A percentile compares a stretch with the other conserved stretches of the same genome.
Evolutionary conservation across 2,113 vertebrate genomes (phyloP).

Genomic region (Kryptolebias marmoratus): DNA sequence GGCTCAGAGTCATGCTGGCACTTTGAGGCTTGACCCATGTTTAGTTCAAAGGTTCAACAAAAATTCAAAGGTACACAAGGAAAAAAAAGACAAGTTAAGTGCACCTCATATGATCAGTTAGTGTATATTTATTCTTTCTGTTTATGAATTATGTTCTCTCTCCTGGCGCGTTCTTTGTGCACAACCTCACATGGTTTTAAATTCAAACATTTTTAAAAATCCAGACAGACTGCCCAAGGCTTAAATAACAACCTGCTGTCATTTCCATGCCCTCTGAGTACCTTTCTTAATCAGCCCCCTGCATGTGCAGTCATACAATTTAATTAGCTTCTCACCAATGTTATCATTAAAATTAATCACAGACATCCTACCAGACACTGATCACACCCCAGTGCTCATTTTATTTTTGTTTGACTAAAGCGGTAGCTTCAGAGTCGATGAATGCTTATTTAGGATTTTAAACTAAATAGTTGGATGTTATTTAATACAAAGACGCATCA

Average conservation of each 20-base stretch:
- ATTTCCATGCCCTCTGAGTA: slow-evolving; percentile 46
- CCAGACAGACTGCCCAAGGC: slow-evolving; percentile 34
- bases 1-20: background rate
- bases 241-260: slow-evolving; percentile 56
- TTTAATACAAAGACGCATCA: background rate
- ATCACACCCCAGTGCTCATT: slow-evolving; percentile 29
- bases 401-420: slow-evolving; percentile 20
- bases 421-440: background rate
- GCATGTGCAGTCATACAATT: slow-evolving; percentile 53
- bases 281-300: slow-evolving; percentile 51
- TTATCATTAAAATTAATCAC: slow-evolving; percentile 67
- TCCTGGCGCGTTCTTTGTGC: slow-evolving; percentile 12
- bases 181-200: slow-evolving; percentile 14
- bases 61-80: slow-evolving; percentile 1
- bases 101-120: background rate
- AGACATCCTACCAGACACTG: slow-evolving; percentile 37
- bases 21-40: slow-evolving; percentile 33
- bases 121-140: background rate
- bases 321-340: slow-evolving; percentile 66
- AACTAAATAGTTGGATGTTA: slow-evolving; percentile 5
- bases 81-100: background rate
- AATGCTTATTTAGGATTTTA: slow-evolving; percentile 1
- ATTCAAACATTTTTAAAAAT: slow-evolving; percentile 38
- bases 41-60: background rate
- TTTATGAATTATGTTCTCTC: background rate